Base-by-base conservation (phyloP, 2,888 invertebrate genomes). In the Phaonia tiefii region DNA sequence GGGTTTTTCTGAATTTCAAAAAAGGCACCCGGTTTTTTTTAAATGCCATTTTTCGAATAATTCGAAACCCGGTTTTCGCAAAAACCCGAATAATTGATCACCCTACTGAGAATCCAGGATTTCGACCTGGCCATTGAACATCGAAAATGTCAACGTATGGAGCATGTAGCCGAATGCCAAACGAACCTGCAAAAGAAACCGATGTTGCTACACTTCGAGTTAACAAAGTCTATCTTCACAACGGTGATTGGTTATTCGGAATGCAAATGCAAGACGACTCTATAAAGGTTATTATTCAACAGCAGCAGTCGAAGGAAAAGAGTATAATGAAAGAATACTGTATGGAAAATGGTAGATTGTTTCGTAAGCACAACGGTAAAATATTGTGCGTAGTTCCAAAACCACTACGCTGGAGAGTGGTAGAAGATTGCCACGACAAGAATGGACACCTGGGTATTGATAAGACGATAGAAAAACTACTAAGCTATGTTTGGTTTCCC, bases 361-460 rank as follows among this genome's bases (percentile, higher is more conserved):
- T 78, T 46, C 75, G 80, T n/a, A 73, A 72, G 17, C 65, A 44
- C 1, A 67, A 54, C 7, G 65, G 56, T 25, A 13, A 25, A 8
- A 72, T 26, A 22, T 72, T 56, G n/a, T 56, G 84, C 20, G 84
- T 85, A 4, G 81, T 85, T 7, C 84, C 85, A 3, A 65, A 78
- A 25, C 46, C 42, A 0, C 75, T 83, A 0, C 65, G 83, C 7
- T 85, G 84, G 85, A 58, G 83, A 15, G 56, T 86, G 0, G 65
- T 83, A 0, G 79, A 84, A 42, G 69, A 69, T 54, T 88, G 86
- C 83, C 85, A 86, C 37, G 84, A 86, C 37, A 82, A 85, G 8
- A 69, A 77, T 1, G 85, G 84, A 2, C 86, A 86, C 42, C 85
- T 84, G 42, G 73, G 79, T 10, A 1, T 82, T 0, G 82, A 84